Conservation (phyloP, 2,888 invertebrate genomes). For the Standfussiana lucernea region DNA sequence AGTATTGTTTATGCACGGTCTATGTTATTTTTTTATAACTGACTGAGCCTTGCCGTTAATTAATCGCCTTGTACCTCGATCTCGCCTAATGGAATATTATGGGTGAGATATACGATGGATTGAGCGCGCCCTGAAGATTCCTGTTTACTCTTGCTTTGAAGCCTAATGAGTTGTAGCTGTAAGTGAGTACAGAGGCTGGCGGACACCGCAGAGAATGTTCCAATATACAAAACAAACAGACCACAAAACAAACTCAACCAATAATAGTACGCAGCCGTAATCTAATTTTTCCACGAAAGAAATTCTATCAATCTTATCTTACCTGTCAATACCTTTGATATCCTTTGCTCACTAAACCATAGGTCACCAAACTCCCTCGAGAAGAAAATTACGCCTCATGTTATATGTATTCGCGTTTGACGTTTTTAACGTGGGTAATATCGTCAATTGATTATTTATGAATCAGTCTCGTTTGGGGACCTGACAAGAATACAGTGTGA, state of each 20-base stretch:
- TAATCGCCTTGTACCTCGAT: not conserved
- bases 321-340: not conserved
- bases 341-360: slow-evolving; percentile 18
- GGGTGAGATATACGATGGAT: not conserved
- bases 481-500: slow-evolving; percentile 59
- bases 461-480: slow-evolving; percentile 54
- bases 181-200: not conserved
- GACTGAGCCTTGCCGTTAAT: not conserved
- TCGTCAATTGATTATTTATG: slow-evolving; percentile 75
- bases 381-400: slow-evolving; percentile 62
- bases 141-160: not conserved
- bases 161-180: not conserved
- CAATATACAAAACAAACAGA: not conserved
- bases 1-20: not conserved
- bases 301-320: slow-evolving; percentile 4
- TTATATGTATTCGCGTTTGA: slow-evolving; percentile 67
- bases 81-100: not conserved
- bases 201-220: not conserved
- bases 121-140: not conserved
- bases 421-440: slow-evolving; percentile 68
- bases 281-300: not conserved
- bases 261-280: too few relatives aligned
- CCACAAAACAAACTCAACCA: not conserved
- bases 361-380: slow-evolving; percentile 40
- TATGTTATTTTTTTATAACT: not conserved